phyloP scores from a whole-genome alignment of 1,140 invertebrate species.

The Pseudomyrmex sp. region DNA sequence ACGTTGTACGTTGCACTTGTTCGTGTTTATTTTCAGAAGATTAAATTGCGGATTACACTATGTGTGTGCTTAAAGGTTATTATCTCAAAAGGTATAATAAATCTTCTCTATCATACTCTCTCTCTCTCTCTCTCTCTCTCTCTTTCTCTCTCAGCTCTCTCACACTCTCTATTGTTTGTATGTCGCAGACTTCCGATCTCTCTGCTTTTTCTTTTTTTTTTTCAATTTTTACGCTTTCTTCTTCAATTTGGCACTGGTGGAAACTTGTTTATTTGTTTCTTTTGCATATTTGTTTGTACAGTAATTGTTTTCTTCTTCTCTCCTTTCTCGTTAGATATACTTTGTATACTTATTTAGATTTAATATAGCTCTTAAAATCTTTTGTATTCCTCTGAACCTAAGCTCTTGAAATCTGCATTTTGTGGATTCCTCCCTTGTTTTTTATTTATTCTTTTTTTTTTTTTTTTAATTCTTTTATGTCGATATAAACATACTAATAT shows the following conservation, averaged over 20 bases:
- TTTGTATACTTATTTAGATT: conserved; percentile 84
- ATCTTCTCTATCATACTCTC: conserved; percentile 40
- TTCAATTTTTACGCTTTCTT: conserved; percentile 57
- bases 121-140: conserved; percentile 59
- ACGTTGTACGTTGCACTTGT: conserved; percentile 21
- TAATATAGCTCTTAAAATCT: conserved; percentile 80
- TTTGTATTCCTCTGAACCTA: conserved; percentile 75
- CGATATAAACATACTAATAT: conserved; percentile 85
- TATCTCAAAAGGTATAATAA: conserved; percentile 47
- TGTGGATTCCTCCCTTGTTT: too few species aligned
- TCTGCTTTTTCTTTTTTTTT: conserved; percentile 60
- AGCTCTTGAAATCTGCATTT: conserved; percentile 76
- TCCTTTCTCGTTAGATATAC: conserved; percentile 78
- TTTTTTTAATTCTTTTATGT: conserved; percentile 73
- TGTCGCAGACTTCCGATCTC: background rate
- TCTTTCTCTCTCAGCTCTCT: conserved; percentile 49
- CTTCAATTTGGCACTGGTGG: conserved; percentile 85
- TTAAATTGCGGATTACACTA: conserved; percentile 41
- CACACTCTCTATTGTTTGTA: too few species aligned
- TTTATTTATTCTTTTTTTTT: conserved; percentile 54
- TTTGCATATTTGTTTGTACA: conserved; percentile 69
- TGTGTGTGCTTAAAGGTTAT: conserved; percentile 21
- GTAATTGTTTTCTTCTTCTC: conserved; percentile 66
- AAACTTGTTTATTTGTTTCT: conserved; percentile 75
- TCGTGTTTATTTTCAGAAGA: conserved; percentile 35